These are phyloP conservation scores for Phalacrocorax brasilianus DNA, from an alignment of 2,113 vertebrate species.

Conservation along the genomic window DNA sequence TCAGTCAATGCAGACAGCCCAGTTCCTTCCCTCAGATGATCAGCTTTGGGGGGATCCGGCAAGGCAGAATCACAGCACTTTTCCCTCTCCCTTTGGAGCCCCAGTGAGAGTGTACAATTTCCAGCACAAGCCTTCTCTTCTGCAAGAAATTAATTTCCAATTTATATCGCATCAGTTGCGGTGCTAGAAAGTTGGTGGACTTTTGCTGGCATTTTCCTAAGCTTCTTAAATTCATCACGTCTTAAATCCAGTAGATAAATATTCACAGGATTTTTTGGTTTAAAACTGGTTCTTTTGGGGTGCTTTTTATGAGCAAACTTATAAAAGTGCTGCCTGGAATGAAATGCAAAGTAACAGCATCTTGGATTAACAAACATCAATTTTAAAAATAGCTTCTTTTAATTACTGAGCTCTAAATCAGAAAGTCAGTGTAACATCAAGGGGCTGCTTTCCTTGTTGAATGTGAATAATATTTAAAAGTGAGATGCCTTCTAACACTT, in stretches of 20 bases:
- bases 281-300: slow-evolving; percentile 58
- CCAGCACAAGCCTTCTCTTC: background rate
- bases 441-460: slow-evolving; percentile 23
- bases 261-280: slow-evolving; percentile 62
- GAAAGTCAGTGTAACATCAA: slow-evolving; percentile 52
- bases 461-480: slow-evolving; percentile 50
- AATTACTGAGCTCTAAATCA: slow-evolving; percentile 69
- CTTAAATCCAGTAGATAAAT: slow-evolving; percentile 68
- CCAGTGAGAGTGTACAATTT: background rate
- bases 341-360: slow-evolving; percentile 41
- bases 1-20: background rate
- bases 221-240: slow-evolving; percentile 60
- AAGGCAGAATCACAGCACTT: background rate
- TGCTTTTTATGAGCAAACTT: slow-evolving; percentile 33
- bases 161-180: background rate
- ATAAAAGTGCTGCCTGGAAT: slow-evolving; percentile 34
- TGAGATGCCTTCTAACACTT: slow-evolving; percentile 57
- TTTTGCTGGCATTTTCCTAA: slow-evolving; percentile 60
- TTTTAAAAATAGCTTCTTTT: slow-evolving; percentile 72
- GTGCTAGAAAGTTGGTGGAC: slow-evolving; percentile 30
- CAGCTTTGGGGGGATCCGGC: background rate
- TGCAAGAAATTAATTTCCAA: background rate
- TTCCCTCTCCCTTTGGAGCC: background rate
- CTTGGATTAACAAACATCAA: slow-evolving; percentile 65
- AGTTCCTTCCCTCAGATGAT: background rate